Evolutionary conservation across 2,888 invertebrate species (phyloP), one percentile per base, ranked within the genome.

Genomic region (Eupithecia abbreviata): DNA sequence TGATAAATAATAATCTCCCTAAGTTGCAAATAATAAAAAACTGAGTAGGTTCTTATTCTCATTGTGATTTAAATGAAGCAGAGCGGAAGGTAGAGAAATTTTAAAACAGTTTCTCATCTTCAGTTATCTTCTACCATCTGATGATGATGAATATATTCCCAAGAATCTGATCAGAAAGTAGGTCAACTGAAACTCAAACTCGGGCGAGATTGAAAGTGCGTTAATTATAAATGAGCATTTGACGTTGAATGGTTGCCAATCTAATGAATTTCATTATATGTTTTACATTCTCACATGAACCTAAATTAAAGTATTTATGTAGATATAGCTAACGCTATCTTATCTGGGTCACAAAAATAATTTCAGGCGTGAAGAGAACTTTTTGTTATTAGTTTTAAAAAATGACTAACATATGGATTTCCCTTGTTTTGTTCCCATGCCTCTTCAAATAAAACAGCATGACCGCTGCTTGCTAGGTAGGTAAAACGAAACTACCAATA

Each of bases 161-260:
- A 58, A 75, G 67, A 72, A 72, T 69, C 43, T 43, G 12, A 45
- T 72, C 51, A 13, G 18, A 70, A 73, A 73, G 76, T 76, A 72
- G 74, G 76, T 76, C 76, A 70, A 30, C 72, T 74, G 68, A 70
- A 74, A 77, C 70, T 69, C 77, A 45, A 75, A 30, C 30, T 74
- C 42, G 18, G 78, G 67, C 58, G 78, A 77, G 74, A 78, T 79
- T 71, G 74, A 78, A 77, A 79, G 62, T 81, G 74, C 80, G 81
- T 80, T 85, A 84, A 84, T 84, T 83, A 80, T 88, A 87, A 88
- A 89, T 86, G 85, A 86, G 83, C 85, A 81, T 85, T 84, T 82
- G 82, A 82, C 81, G 83, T 88, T 88, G 90, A 87, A 87, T 84
- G 83, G 76, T 79, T 88, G 89, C 89, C 89, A 89, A 88, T 85